phyloP scores from a whole-genome alignment of 2,113 vertebrate species.

The Megaceryle maxima region DNA sequence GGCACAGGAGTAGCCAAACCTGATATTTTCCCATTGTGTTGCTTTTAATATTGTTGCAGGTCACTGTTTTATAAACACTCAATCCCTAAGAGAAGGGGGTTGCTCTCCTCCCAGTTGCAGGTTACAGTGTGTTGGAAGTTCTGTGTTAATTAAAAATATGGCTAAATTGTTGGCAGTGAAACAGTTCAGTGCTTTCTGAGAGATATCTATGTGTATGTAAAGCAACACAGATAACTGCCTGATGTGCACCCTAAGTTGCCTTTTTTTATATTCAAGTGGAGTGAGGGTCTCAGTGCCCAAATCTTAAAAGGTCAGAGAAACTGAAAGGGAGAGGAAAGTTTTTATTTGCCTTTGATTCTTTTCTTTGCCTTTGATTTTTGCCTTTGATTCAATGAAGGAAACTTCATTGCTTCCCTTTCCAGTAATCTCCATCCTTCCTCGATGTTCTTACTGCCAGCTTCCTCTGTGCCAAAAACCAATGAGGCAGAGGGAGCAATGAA shows the following conservation, averaged over 20 bases:
- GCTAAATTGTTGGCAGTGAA: background rate
- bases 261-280: background rate
- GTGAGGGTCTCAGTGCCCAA: background rate
- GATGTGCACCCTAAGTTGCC: background rate
- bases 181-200: background rate
- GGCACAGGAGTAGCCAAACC: background rate
- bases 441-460: background rate
- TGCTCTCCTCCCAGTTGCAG: background rate
- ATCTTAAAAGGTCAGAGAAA: background rate
- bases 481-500: background rate
- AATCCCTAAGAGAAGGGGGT: background rate
- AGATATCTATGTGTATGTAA: background rate
- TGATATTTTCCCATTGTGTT: background rate
- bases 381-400: too few relatives aligned
- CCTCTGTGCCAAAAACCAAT: background rate
- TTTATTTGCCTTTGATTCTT: background rate
- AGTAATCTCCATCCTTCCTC: background rate
- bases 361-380: background rate
- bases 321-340: background rate
- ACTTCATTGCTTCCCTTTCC: background rate
- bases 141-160: background rate
- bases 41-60: background rate
- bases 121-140: background rate
- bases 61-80: background rate
- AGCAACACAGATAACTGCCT: background rate